These are phyloP conservation scores for Operophtera brumata DNA, from an alignment of 2,888 invertebrate species.

Conservation along the genomic window DNA sequence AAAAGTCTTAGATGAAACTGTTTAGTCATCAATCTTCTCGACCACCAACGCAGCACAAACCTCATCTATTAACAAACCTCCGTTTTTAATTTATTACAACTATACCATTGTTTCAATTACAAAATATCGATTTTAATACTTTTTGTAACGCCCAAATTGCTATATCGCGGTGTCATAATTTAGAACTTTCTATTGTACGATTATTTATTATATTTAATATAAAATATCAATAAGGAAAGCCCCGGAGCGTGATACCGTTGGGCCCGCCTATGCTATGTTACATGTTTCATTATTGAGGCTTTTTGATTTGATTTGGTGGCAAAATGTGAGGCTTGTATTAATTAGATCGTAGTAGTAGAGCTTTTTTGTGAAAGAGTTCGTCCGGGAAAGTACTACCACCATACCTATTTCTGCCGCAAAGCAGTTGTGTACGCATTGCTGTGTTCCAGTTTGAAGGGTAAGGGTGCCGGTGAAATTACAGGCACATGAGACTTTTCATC, in stretches of 20 bases:
- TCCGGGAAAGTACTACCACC: too few species aligned
- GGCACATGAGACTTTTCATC: too few species aligned
- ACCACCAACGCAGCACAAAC: conserved; percentile 64
- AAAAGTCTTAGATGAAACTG: conserved; percentile 15
- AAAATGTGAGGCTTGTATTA: conserved; percentile 15
- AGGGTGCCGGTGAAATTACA: too few species aligned
- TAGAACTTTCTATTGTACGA: conserved; percentile 67
- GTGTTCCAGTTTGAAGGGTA: too few species aligned
- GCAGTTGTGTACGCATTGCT: too few species aligned
- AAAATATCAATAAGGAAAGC: conserved; percentile 66
- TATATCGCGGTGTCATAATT: conserved; percentile 61
- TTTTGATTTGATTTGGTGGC: conserved; percentile 30
- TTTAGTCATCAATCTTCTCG: conserved; percentile 53
- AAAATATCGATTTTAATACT: conserved; percentile 68
- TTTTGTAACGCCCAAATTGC: conserved; percentile 73
- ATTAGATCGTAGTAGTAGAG: too few species aligned
- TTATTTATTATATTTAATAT: conserved; percentile 69
- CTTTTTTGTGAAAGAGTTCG: too few species aligned
- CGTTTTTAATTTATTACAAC: conserved; percentile 63
- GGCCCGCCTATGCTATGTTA: conserved; percentile 68
- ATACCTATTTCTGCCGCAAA: too few species aligned
- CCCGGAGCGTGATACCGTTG: conserved; percentile 55
- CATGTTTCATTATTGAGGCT: conserved; percentile 46
- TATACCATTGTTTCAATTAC: conserved; percentile 76
- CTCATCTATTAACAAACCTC: conserved; percentile 59